These are phyloP conservation scores for Calephelis nemesis DNA, from an alignment of 1,140 invertebrate genomes.

Conservation along the genomic window DNA sequence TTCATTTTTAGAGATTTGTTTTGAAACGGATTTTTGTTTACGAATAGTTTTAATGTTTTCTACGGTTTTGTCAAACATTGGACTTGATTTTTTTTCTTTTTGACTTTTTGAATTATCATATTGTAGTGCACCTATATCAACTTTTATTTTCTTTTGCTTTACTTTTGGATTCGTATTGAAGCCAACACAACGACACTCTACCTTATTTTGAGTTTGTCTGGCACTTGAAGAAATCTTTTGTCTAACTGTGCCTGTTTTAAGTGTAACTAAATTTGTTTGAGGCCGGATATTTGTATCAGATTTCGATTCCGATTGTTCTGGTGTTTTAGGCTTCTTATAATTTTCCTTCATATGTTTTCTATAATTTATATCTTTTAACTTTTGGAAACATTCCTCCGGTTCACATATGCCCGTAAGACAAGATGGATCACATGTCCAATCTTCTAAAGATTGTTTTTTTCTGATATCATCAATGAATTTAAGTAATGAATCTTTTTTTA, in stretches of 20 bases:
- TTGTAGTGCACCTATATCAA: too few relatives aligned
- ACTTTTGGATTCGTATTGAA: too few relatives aligned
- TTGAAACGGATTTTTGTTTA: not conserved
- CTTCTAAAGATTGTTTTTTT: constrained; percentile 32
- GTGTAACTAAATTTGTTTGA: not conserved
- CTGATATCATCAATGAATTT: constrained; percentile 46
- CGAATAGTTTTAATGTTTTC: not conserved
- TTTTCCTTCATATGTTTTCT: constrained; percentile 22
- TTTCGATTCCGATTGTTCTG: not conserved
- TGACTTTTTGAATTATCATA: too few relatives aligned
- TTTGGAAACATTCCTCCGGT: constrained; percentile 40
- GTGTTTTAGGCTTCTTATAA: constrained; percentile 6
- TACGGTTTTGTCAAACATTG: not conserved
- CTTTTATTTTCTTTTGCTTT: too few relatives aligned
- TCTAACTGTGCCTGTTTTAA: not conserved
- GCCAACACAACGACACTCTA: too few relatives aligned
- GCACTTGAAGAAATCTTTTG: not conserved
- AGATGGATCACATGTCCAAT: constrained; percentile 36
- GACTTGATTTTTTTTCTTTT: too few relatives aligned
- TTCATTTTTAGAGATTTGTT: not conserved
- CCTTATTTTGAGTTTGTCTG: too few relatives aligned
- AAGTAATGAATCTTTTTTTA: constrained; percentile 47
- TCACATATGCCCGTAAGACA: constrained; percentile 36
- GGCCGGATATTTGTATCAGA: not conserved
- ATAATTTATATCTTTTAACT: constrained; percentile 31